Evolutionary conservation across 1,140 invertebrate genomes (phyloP), one percentile per base, ranked within the genome.

Genomic region (Drosophila virilis): DNA sequence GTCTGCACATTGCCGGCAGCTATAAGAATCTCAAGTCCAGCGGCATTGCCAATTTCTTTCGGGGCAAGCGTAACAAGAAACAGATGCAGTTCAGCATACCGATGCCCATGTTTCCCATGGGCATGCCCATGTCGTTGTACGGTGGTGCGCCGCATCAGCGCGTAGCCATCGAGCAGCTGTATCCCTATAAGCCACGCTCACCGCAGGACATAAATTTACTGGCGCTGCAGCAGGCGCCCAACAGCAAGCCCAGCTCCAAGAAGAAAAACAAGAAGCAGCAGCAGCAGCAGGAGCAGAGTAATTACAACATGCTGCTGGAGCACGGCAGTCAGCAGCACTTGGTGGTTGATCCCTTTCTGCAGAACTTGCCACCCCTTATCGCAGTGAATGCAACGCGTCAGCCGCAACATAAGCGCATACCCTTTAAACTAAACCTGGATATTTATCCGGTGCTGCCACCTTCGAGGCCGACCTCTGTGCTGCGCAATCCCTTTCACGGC

Each of bases 11-110:
- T 2, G 86, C 90, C 0, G 90, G 90, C 9, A 85, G 68, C n/a
- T 86, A 78, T 10, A 91, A 91, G 55, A 91, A 91, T 50, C 69
- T 91, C 4, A 91, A 91, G 59, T 78, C 90, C 6, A 91, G 90
- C 9, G 90, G 90, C 0, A 82, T 91, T 0, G 90, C 80, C 0
- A 91, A 91, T 45, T 91, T 91, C 38, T 90, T 91, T 15, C 73
- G 90, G 2, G 78, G 84, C 10, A 91, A 91, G 46, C 83, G 90
- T 2, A 52, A 86, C 61, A 91, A 91, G 60, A 91, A 91, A 42
- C 86, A 90, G 54, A 82, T 91, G 78, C 90, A 90, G 42, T 73
- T 91, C 13, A 77, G 38, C 55, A 84, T 85, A 1, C 90, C 90
- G 1, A 66, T 90, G 59, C 70, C 80, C 8, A 71, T 89, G 48